A percentile compares a stretch with the other conserved stretches of the same genome.
phyloP scores from a whole-genome alignment of 2,797 vertebrate species.

The Eulemur mongoz region DNA sequence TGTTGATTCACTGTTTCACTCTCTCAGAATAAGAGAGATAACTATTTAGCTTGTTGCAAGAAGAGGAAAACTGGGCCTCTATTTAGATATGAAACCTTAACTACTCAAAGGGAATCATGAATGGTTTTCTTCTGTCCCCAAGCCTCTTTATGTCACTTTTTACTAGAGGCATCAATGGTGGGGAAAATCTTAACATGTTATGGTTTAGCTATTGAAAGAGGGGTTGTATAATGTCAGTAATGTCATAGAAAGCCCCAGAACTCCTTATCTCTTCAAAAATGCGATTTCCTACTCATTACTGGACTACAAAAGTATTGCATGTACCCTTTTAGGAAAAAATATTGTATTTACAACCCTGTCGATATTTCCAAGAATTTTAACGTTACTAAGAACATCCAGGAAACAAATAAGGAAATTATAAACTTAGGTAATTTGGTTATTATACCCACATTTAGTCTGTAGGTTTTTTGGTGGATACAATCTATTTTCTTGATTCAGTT shows the following conservation, averaged over 20 bases:
- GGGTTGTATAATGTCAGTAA: not conserved
- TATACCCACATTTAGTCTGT: not conserved
- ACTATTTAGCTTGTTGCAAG: not conserved
- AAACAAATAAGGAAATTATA: constrained; percentile 20
- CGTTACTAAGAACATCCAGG: not conserved
- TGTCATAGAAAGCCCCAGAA: not conserved
- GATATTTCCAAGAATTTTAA: constrained; percentile 27
- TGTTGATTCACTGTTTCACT: not conserved
- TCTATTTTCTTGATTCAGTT: not conserved
- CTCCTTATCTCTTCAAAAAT: not conserved
- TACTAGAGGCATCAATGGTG: not conserved
- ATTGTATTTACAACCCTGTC: not conserved
- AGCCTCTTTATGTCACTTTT: not conserved
- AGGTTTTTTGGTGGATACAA: not conserved
- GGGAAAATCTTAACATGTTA: not conserved
- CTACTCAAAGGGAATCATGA: not conserved
- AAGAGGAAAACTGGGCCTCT: not conserved
- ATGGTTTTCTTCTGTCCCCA: not conserved
- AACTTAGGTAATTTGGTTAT: not conserved
- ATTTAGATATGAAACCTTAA: not conserved
- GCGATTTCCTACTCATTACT: not conserved
- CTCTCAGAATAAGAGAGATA: not conserved
- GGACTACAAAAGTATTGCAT: not conserved
- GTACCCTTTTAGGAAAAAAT: not conserved
- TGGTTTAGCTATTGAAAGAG: not conserved